Base-by-base conservation (phyloP, 2,888 invertebrate genomes). In the Spodoptera picta region DNA sequence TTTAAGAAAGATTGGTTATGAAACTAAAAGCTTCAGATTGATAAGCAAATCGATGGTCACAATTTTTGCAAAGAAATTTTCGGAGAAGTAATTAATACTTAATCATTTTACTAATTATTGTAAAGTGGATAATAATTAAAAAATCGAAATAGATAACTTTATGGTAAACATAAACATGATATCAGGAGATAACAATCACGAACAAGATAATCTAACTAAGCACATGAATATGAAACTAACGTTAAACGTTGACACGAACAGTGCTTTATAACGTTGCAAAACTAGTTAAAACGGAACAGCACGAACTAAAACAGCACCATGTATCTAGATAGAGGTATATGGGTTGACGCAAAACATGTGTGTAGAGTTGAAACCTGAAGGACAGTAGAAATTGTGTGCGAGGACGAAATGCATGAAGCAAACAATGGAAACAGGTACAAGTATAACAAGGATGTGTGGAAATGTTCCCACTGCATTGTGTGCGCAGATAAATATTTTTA, bases 361-460 rank as follows among this genome's bases (percentile, higher is more conserved):
- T 48, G 58, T 60, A 45, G 56, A 55, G 48, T 51, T 77, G 62
- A 60, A 58, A 65, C 59, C 65, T 71, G 69, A 73, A 79, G 81
- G 73, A 81, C 67, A 68, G 73, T 76, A 56, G 67, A 67, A 77
- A 79, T 76, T 75, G 70, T 74, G 19, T 60, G 64, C 67, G 64
- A 75, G 70, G 80, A 77, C 64, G 66, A 77, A 77, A 81, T 76
- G 65, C 64, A 75, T 65, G 62, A 65, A 36, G 65, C 67, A 65
- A 71, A 82, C 83, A 81, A 80, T 75, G 59, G 74, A 63, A 69
- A 45, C 62, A 67, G 49, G 59, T 51, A 54, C 62, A 65, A 46
- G 59, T 51, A 54, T 60, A 74, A 79, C 78, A 80, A 81, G 81
- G 81, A 81, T 74, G 77, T 67, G 73, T 67, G 73, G 69, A 73